Percentiles rank a stretch among this genome's conserved stretches.
Conservation (phyloP, 2,888 invertebrate species). For the Tetheella fluctuosa region DNA sequence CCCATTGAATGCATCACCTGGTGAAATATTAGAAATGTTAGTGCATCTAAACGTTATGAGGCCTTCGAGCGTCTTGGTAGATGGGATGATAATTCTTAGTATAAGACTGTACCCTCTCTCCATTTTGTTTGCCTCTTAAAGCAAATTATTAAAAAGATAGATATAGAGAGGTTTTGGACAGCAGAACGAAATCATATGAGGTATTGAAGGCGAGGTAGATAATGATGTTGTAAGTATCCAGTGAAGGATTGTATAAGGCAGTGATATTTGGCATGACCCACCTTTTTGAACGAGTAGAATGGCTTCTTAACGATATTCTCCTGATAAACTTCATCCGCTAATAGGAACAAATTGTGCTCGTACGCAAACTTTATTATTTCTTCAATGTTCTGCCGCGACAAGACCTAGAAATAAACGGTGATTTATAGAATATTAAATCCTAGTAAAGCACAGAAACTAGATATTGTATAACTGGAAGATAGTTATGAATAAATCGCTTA, state of each 20-base stretch:
- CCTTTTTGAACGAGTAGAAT: constrained; percentile 98
- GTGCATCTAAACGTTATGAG: too few relatives aligned
- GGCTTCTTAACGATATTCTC: constrained; percentile 96
- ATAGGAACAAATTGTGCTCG: constrained; percentile 91
- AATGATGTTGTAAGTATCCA: neutral
- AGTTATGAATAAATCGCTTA: too few relatives aligned
- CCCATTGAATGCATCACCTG: constrained; percentile 95
- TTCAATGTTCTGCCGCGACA: constrained; percentile 95
- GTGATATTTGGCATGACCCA: constrained; percentile 32
- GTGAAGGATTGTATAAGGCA: neutral
- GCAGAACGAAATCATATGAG: neutral
- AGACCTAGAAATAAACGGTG: constrained; percentile 80
- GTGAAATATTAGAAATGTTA: neutral
- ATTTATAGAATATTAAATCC: constrained; percentile 27
- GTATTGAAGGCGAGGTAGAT: neutral
- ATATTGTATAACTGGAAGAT: too few relatives aligned
- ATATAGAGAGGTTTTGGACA: neutral
- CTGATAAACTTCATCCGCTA: constrained; percentile 99
- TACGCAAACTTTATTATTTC: constrained; percentile 96
- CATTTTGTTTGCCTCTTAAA: too few relatives aligned
- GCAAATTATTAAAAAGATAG: too few relatives aligned
- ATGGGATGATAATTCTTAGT: too few relatives aligned
- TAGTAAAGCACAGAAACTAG: neutral
- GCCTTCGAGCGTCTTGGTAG: too few relatives aligned
- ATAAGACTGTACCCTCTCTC: too few relatives aligned